These are phyloP conservation scores for Penaeus indicus DNA, from an alignment of 1,140 invertebrate genomes.

Conservation along the genomic window DNA sequence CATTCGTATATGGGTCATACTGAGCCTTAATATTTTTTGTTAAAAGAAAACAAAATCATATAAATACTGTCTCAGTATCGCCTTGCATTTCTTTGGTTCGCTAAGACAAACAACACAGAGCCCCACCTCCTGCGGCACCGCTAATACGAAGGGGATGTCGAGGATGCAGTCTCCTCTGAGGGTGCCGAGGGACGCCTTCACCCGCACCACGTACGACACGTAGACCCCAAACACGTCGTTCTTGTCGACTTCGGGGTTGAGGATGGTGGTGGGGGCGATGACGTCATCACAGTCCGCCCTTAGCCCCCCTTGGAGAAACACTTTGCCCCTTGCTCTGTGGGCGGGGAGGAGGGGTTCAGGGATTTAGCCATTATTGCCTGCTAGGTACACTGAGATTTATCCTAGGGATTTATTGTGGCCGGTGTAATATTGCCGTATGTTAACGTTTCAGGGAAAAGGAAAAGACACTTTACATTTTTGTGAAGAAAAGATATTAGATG, in stretches of 20 bases:
- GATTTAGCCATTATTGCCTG: not conserved
- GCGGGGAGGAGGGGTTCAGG: not conserved
- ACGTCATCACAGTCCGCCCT: not conserved
- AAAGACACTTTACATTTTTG: no score
- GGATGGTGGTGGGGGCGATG: conserved; percentile 54
- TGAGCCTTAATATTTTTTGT: conserved; percentile 5
- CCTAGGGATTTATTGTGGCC: not conserved
- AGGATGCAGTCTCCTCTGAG: conserved; percentile 46
- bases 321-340: conserved; percentile 48
- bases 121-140: not conserved
- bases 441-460: not conserved
- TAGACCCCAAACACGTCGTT: conserved; percentile 53
- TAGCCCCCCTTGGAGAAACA: conserved; percentile 54
- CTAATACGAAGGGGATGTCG: conserved; percentile 45
- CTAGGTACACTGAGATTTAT: not conserved
- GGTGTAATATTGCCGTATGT: not conserved
- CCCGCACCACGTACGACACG: conserved; percentile 47
- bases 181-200: conserved; percentile 45
- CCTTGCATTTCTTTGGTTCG: not conserved
- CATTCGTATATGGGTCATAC: not conserved
- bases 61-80: not conserved
- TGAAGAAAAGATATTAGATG: not conserved
- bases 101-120: not conserved
- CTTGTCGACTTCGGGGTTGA: conserved; percentile 38
- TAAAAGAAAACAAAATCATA: not conserved